Conservation (phyloP, 1,140 invertebrate species). For the Meloidogyne exigua region DNA sequence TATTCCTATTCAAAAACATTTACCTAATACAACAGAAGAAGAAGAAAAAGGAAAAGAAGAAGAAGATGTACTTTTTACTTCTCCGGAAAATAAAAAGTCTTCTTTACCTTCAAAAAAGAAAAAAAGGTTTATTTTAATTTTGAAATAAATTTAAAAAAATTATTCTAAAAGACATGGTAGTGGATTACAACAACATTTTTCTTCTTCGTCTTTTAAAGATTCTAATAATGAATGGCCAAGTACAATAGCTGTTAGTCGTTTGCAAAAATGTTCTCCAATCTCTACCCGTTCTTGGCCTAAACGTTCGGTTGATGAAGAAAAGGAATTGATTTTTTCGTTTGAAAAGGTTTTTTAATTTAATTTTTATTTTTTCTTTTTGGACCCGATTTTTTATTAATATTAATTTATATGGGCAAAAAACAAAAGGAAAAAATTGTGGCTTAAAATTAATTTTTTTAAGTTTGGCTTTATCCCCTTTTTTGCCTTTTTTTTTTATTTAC, state of each 20-base stretch:
- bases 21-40: too few relatives aligned
- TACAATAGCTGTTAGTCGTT: background rate
- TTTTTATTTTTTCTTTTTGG: too few relatives aligned
- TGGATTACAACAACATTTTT: too few relatives aligned
- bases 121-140: background rate
- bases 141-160: background rate
- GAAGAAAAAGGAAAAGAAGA: background rate
- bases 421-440: background rate
- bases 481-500: background rate
- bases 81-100: background rate
- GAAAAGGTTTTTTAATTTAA: slow-evolving; percentile 5
- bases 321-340: background rate
- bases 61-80: background rate
- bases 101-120: background rate
- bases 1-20: too few relatives aligned
- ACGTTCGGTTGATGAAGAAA: slow-evolving; percentile 1
- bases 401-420: too few relatives aligned
- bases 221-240: background rate
- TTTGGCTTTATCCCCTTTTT: background rate
- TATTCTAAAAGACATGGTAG: too few relatives aligned
- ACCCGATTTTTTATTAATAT: too few relatives aligned
- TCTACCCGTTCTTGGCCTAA: slow-evolving; percentile 17
- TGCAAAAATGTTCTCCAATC: background rate
- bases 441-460: slow-evolving; percentile 3
- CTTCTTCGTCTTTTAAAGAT: background rate